These are phyloP conservation scores for Venusia cambrica DNA, from an alignment of 2,888 invertebrate genomes.

Conservation along the genomic window DNA sequence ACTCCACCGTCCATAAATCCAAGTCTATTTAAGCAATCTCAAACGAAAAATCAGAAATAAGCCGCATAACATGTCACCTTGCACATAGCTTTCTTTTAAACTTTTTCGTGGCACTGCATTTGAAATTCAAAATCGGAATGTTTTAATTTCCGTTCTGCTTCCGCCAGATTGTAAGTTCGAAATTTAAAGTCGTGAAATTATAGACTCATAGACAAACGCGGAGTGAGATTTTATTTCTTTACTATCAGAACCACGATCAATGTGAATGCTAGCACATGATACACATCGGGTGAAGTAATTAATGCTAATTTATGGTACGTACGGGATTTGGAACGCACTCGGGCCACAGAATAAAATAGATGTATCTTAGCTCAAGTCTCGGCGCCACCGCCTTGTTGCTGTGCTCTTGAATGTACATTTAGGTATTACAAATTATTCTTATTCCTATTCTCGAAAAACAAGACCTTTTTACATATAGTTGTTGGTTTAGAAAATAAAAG, in stretches of 20 bases:
- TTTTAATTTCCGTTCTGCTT: slow-evolving; percentile 25
- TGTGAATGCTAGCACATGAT: slow-evolving; percentile 50
- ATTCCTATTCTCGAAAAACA: slow-evolving; percentile 16
- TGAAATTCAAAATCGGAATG: slow-evolving; percentile 25
- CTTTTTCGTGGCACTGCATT: slow-evolving; percentile 32
- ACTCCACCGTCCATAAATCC: slow-evolving; percentile 75
- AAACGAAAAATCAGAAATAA: slow-evolving; percentile 76
- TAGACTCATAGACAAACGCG: slow-evolving; percentile 24
- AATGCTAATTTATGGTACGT: slow-evolving; percentile 54
- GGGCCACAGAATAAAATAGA: slow-evolving; percentile 7
- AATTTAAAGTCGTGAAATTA: slow-evolving; percentile 26
- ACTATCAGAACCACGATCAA: slow-evolving; percentile 52
- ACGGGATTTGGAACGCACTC: slow-evolving; percentile 37
- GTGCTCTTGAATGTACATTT: slow-evolving; percentile 18
- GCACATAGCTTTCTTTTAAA: slow-evolving; percentile 47
- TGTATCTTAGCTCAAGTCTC: slow-evolving; percentile 15
- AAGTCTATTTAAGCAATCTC: slow-evolving; percentile 76
- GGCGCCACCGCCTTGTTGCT: slow-evolving; percentile 28
- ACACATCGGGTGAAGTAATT: slow-evolving; percentile 55
- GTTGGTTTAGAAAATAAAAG: slow-evolving; percentile 10
- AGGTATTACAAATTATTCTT: slow-evolving; percentile 8
- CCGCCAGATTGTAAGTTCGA: slow-evolving; percentile 22
- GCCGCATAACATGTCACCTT: slow-evolving; percentile 59
- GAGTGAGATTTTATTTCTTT: slow-evolving; percentile 31
- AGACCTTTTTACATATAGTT: slow-evolving; percentile 17